A percentile compares a stretch with the other conserved stretches of the same genome.
Conservation (phyloP, 2,113 vertebrate species). For the Lates calcarifer region DNA sequence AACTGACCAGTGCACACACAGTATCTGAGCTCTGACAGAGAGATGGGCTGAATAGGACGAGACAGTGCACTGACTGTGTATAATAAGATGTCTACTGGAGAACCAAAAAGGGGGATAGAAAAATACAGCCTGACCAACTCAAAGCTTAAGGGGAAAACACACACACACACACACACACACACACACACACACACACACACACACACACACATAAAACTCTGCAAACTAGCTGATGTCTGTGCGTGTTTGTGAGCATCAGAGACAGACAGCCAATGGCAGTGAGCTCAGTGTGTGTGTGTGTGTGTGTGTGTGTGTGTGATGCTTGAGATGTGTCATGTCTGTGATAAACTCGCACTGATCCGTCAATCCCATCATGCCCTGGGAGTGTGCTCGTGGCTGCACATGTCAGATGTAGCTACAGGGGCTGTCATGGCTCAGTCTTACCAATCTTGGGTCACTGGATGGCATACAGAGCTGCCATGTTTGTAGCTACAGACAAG, state of each 20-base stretch:
- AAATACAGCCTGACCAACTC: constrained; percentile 36
- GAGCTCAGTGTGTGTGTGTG: constrained; percentile 21
- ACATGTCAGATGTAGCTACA: constrained; percentile 68
- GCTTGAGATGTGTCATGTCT: constrained; percentile 72
- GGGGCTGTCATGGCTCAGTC: constrained; percentile 73
- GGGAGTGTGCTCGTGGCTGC: constrained; percentile 67
- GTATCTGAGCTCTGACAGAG: constrained; percentile 58
- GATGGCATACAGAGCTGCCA: neutral
- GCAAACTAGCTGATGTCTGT: constrained; percentile 20
- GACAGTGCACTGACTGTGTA: constrained; percentile 62
- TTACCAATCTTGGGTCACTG: constrained; percentile 48
- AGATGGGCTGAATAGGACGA: constrained; percentile 47
- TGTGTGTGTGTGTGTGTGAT: constrained; percentile 28
- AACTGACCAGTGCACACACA: constrained; percentile 65
- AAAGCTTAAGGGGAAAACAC: constrained; percentile 3
- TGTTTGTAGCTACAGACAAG: constrained; percentile 3
- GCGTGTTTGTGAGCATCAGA: constrained; percentile 12
- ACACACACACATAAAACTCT: constrained; percentile 10
- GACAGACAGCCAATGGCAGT: constrained; percentile 46
- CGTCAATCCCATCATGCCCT: constrained; percentile 71
- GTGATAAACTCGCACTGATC: constrained; percentile 74
- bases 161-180: neutral
- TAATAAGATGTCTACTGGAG: constrained; percentile 61
- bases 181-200: neutral
- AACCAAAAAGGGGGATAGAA: constrained; percentile 21